Base-by-base conservation (phyloP, 2,888 invertebrate genomes). In the Dolichopus griseipennis region DNA sequence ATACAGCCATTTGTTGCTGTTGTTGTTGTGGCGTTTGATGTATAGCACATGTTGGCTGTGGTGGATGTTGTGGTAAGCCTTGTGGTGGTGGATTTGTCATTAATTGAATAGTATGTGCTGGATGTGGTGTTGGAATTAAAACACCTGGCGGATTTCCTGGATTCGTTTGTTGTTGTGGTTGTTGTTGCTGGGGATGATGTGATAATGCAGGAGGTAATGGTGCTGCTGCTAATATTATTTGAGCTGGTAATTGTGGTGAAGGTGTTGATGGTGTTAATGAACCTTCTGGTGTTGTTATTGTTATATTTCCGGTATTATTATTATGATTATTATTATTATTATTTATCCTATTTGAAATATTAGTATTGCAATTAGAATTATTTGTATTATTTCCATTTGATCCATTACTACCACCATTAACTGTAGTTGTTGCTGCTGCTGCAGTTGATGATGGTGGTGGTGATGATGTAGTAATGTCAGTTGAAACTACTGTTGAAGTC, bases 1-100 rank as follows among this genome's bases (percentile, higher is more conserved):
- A 78, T 68, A 78, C 79, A 68, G 79, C 78, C 52, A 80, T 75
- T 73, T 78, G 78, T 69, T 78, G 78, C 62, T 78, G 78, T 70
- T 79, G 78, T 72, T 79, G 79, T 67, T 76, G 76, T 65, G 75
- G 76, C 66, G 75, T 75, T 72, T 76, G 76, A 69, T 76, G 76
- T 7, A 76, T 72, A 8, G 76, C 80, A 71, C 80, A 79, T 75
- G 73, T 78, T 68, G 78, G 78, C 61, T 34, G 68, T 43, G 64
- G 66, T 64, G 43, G 52, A 65, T 67, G 33, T 65, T 34, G 64
- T 69, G 68, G 20, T 18, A 12, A 12, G 6, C 18, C 18, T 67
- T 67, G 63, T 52, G 41, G 43, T 34, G 15, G 68, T 65, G 22
- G 22, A 33, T 27, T 27, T 64, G 64, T 33, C 64, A 64, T 33